Evolutionary conservation across 2,797 vertebrate genomes (phyloP).

Genomic region (Helostoma temminkii): DNA sequence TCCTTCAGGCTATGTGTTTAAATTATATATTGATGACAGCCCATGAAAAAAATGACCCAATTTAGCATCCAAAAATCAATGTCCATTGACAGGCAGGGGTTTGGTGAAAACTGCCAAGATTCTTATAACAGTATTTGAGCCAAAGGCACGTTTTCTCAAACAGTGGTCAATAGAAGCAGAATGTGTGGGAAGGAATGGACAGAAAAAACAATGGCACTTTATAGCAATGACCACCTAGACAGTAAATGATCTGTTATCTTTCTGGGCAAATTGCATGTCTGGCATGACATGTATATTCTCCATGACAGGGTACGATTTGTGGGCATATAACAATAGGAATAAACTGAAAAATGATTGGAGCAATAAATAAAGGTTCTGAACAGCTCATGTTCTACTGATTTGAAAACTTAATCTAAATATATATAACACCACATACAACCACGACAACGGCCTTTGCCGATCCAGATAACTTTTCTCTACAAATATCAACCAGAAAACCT

Average conservation of each 20-base stretch:
- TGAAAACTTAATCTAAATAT: constrained; percentile 40
- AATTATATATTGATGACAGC: constrained; percentile 78
- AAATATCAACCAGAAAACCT: constrained; percentile 50
- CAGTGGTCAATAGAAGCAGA: constrained; percentile 68
- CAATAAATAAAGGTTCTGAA: constrained; percentile 35
- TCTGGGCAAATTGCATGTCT: constrained; percentile 61
- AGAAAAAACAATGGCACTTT: constrained; percentile 60
- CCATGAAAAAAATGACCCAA: constrained; percentile 79
- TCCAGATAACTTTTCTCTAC: constrained; percentile 32
- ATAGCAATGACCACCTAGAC: constrained; percentile 56
- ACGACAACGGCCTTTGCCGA: neutral
- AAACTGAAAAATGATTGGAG: constrained; percentile 56
- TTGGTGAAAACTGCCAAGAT: constrained; percentile 53
- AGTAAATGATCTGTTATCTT: constrained; percentile 65
- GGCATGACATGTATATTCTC: constrained; percentile 50
- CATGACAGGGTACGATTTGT: constrained; percentile 49
- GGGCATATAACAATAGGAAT: constrained; percentile 25
- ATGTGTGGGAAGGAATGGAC: constrained; percentile 49
- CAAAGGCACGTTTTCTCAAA: constrained; percentile 63
- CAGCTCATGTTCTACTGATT: constrained; percentile 39
- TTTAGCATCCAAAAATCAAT: constrained; percentile 80
- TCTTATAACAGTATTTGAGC: constrained; percentile 75
- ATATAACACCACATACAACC: constrained; percentile 13
- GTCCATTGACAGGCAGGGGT: constrained; percentile 46
- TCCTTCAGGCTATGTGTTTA: constrained; percentile 64